phyloP scores from a whole-genome alignment of 1,140 invertebrate genomes.

The Hermetia illucens region DNA sequence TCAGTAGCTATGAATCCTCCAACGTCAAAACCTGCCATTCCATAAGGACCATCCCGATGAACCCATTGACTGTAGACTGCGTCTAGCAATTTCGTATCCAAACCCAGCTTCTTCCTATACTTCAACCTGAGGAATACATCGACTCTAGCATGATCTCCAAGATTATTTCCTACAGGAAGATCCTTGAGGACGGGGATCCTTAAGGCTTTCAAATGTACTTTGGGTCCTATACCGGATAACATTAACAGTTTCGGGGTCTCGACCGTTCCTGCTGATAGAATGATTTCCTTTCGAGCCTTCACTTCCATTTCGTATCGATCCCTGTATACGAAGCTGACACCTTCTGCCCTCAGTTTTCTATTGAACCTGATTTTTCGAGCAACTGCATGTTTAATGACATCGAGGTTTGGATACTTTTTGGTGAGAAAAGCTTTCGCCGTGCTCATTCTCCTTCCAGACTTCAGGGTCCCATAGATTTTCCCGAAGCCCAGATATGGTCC shows the following conservation, averaged over 20 bases:
- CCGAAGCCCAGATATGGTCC: conserved; percentile 32
- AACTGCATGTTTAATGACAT: conserved; percentile 36
- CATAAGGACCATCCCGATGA: not conserved
- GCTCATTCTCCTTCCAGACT: conserved; percentile 41
- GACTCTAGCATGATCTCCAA: conserved; percentile 33
- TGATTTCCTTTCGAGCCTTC: conserved; percentile 62
- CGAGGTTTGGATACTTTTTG: conserved; percentile 36
- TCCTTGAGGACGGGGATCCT: conserved; percentile 32
- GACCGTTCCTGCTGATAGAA: conserved; percentile 69
- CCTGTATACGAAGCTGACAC: conserved; percentile 53
- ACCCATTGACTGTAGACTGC: not conserved
- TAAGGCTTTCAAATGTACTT: conserved; percentile 48
- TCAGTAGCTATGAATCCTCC: conserved; percentile 9
- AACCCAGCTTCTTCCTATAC: not conserved
- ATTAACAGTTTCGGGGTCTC: conserved; percentile 79
- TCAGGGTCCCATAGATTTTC: conserved; percentile 31
- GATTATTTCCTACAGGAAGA: conserved; percentile 42
- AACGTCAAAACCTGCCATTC: conserved; percentile 5
- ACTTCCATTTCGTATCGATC: conserved; percentile 42
- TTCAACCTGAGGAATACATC: conserved; percentile 13
- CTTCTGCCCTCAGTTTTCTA: conserved; percentile 41
- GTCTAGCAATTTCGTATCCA: not conserved
- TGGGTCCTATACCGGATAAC: conserved; percentile 74
- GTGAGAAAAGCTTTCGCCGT: conserved; percentile 21
- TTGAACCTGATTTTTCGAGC: conserved; percentile 29